Percentiles rank a stretch among this genome's conserved stretches.
These are phyloP conservation scores for Enhydra lutris DNA, from an alignment of 2,113 vertebrate species.

Conservation along the genomic window DNA sequence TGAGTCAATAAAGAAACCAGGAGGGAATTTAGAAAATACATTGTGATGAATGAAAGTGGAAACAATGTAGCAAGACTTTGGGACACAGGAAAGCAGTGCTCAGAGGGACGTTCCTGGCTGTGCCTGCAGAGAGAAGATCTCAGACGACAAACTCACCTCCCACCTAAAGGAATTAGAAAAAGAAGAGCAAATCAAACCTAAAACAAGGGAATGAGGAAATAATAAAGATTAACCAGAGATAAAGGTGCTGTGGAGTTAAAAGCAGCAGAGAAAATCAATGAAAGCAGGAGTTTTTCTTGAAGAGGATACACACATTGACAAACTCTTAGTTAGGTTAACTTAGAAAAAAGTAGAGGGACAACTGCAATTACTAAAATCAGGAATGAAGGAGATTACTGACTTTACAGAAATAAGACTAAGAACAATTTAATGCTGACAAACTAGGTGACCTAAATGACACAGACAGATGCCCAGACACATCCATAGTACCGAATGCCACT, in stretches of 20 bases:
- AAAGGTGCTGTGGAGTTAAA: not conserved
- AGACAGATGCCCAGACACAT: not conserved
- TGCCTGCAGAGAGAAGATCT: fast-evolving
- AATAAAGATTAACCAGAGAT: not conserved
- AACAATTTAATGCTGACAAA: not conserved
- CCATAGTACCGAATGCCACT: not conserved
- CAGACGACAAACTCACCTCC: too few species aligned
- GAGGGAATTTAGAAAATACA: not conserved
- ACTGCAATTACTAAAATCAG: not conserved
- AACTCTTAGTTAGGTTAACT: not conserved
- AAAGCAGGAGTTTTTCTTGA: not conserved
- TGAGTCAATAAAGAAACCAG: not conserved
- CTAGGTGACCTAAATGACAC: not conserved
- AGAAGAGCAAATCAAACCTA: not conserved
- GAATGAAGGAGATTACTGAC: not conserved
- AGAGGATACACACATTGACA: not conserved
- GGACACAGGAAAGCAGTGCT: not conserved
- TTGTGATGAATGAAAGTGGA: not conserved
- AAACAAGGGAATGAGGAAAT: not conserved
- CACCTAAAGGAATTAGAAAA: not conserved
- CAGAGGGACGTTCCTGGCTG: not conserved
- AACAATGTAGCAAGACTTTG: not conserved
- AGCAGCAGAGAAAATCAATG: not conserved
- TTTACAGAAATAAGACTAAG: not conserved
- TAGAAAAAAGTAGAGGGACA: not conserved